Conservation (phyloP, 2,797 vertebrate species). For the Caiman crocodilus region DNA sequence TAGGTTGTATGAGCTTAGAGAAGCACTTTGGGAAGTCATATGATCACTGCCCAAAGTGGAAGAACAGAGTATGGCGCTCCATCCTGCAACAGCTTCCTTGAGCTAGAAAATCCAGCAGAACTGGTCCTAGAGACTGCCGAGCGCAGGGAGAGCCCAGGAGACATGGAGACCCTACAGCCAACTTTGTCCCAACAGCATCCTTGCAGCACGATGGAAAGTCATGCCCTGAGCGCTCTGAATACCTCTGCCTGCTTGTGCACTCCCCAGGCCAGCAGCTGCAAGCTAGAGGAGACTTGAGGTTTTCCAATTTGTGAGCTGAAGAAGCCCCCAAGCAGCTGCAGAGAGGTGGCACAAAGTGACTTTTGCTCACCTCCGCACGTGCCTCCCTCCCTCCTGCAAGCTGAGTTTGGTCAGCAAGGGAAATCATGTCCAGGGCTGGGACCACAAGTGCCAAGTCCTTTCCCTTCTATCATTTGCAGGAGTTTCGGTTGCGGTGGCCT, state of each 20-base stretch:
- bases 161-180: neutral
- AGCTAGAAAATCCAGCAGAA: neutral
- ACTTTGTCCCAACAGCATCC: neutral
- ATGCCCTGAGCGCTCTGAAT: neutral
- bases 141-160: neutral
- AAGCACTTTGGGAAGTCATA: neutral
- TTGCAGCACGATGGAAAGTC: neutral
- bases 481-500: neutral
- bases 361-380: neutral
- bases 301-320: neutral
- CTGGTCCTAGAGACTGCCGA: neutral
- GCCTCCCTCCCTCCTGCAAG: neutral
- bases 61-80: neutral
- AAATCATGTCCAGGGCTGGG: neutral
- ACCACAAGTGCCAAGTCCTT: neutral
- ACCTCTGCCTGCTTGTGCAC: neutral
- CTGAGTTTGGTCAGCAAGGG: neutral
- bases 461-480: conserved; percentile 8
- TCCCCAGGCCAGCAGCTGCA: neutral
- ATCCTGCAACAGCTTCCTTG: neutral
- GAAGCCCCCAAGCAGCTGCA: neutral
- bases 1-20: neutral
- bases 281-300: neutral
- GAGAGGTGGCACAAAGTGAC: neutral
- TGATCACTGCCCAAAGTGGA: neutral